Conservation (phyloP, 2,113 vertebrate genomes). For the Ancistrus triradiatus region DNA sequence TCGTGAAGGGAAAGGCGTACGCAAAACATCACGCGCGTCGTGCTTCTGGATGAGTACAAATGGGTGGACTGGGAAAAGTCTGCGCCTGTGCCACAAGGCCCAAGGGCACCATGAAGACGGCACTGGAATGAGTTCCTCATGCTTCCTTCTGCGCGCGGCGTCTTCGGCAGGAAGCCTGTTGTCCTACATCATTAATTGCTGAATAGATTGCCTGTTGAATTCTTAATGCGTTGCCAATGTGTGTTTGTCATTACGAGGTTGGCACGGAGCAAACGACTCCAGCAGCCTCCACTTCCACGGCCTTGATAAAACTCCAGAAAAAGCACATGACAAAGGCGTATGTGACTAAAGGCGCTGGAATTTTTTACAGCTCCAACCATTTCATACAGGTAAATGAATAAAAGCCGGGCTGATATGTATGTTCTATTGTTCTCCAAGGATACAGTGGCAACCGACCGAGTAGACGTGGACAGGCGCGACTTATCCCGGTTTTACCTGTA, state of each 20-base stretch:
- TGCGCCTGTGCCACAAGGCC: conserved; percentile 42
- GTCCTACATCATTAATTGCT: conserved; percentile 76
- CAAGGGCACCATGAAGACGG: conserved; percentile 68
- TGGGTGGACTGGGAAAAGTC: conserved; percentile 22
- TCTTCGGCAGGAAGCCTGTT: conserved; percentile 69
- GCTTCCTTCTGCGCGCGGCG: conserved; percentile 64
- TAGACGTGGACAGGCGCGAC: background rate
- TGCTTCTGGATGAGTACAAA: conserved; percentile 6
- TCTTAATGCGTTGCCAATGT: conserved; percentile 73
- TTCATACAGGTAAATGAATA: conserved; percentile 11
- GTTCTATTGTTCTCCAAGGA: background rate
- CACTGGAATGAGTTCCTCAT: conserved; percentile 63
- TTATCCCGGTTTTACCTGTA: conserved; percentile 64
- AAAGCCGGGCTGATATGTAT: background rate
- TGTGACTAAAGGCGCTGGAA: conserved; percentile 3
- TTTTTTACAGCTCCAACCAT: conserved; percentile 14
- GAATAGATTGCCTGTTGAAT: conserved; percentile 77
- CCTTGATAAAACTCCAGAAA: conserved; percentile 58
- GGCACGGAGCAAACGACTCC: conserved; percentile 62
- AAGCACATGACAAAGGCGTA: conserved; percentile 29
- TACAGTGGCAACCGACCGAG: background rate
- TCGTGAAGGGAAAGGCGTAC: too few species aligned
- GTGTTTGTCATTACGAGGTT: conserved; percentile 69
- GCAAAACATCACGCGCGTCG: background rate
- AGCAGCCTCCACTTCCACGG: conserved; percentile 63